phyloP scores from a whole-genome alignment of 1,140 invertebrate species.

The Caligus rogercresseyi region DNA sequence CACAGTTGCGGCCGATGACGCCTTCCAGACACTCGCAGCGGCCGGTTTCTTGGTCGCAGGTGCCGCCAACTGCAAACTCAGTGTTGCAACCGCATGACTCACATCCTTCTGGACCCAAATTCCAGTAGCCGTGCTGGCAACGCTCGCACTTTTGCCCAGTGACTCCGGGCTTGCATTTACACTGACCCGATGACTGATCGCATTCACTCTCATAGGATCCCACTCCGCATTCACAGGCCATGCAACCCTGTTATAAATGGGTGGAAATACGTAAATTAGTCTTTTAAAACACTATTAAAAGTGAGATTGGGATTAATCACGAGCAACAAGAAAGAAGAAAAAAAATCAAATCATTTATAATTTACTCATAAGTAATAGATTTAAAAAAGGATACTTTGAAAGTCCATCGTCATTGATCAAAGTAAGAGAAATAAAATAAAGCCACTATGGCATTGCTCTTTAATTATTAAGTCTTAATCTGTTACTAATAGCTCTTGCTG shows the following conservation, averaged over 20 bases:
- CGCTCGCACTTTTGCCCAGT: slow-evolving; percentile 65
- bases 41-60: slow-evolving; percentile 68
- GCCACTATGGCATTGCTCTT: too few species aligned
- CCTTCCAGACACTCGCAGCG: slow-evolving; percentile 86
- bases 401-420: too few species aligned
- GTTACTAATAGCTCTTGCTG: too few species aligned
- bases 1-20: slow-evolving; percentile 85
- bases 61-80: slow-evolving; percentile 67
- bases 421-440: too few species aligned
- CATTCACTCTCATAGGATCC: slow-evolving; percentile 64
- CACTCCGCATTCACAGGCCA: slow-evolving; percentile 55
- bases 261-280: too few species aligned
- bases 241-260: slow-evolving; percentile 65
- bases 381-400: too few species aligned
- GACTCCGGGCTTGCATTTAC: slow-evolving; percentile 68
- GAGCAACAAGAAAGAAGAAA: slow-evolving; percentile 3
- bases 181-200: slow-evolving; percentile 61
- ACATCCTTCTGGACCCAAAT: slow-evolving; percentile 50
- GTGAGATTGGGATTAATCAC: slow-evolving; percentile 5
- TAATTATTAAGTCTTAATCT: too few species aligned
- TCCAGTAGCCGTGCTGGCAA: slow-evolving; percentile 83
- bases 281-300: too few species aligned
- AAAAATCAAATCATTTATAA: too few species aligned
- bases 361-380: too few species aligned
- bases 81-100: slow-evolving; percentile 54